Percentiles rank a stretch among this genome's conserved stretches.
phyloP scores from a whole-genome alignment of 2,113 vertebrate genomes.

The Marcusenius ussheri region DNA sequence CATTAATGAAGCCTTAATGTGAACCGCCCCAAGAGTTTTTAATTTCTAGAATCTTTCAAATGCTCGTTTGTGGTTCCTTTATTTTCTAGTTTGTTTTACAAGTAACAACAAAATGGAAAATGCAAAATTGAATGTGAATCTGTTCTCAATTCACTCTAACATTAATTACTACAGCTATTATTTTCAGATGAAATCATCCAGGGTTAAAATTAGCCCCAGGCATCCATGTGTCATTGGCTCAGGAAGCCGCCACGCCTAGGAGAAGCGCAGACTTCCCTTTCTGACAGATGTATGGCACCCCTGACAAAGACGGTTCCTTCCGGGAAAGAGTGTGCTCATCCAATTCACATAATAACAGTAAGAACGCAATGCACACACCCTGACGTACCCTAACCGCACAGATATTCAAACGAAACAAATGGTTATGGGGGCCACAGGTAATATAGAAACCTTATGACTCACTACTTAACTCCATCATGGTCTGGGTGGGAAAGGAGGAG shows the following conservation, averaged over 20 bases:
- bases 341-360: neutral
- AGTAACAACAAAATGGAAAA: neutral
- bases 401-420: neutral
- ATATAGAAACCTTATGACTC: neutral
- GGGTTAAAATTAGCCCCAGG: neutral
- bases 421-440: neutral
- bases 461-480: neutral
- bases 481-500: neutral
- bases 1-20: neutral
- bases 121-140: neutral
- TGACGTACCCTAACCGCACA: neutral
- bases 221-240: neutral
- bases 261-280: neutral
- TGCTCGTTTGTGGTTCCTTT: neutral
- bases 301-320: neutral
- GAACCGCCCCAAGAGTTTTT: neutral
- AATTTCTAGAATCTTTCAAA: neutral
- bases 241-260: neutral
- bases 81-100: neutral
- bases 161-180: slow-evolving; percentile 4
- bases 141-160: neutral
- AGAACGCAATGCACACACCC: neutral
- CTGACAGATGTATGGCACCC: neutral
- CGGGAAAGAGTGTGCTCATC: neutral
- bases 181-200: neutral